Evolutionary conservation across 2,888 invertebrate genomes (phyloP).

Genomic region (Nycteola revayana): DNA sequence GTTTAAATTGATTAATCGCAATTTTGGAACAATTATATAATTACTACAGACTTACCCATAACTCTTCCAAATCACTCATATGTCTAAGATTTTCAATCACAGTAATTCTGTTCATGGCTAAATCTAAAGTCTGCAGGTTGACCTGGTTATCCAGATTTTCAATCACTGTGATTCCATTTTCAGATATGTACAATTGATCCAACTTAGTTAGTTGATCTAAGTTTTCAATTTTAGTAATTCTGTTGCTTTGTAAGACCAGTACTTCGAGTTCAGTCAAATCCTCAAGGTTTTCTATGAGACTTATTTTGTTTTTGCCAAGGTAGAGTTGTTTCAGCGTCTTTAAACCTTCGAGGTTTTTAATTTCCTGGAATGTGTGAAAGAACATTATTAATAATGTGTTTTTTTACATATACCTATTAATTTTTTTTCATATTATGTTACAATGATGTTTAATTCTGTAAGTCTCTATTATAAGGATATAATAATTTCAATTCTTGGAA

Average conservation of each 20-base stretch:
- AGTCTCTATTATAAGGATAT: no score
- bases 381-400: no score
- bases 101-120: conserved; percentile 93
- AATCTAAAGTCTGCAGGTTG: conserved; percentile 91
- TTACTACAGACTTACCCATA: conserved; percentile 88
- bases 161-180: conserved; percentile 92
- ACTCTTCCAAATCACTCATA: conserved; percentile 91
- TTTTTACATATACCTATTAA: no score
- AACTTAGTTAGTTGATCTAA: conserved; percentile 87
- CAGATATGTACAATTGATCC: conserved; percentile 95
- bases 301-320: conserved; percentile 97
- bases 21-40: no score
- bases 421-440: no score
- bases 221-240: conserved; percentile 93
- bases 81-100: conserved; percentile 89
- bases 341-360: conserved; percentile 92
- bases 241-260: conserved; percentile 95
- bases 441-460: no score
- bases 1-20: no score
- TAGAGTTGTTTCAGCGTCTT: conserved; percentile 89
- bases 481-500: no score
- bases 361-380: no score
- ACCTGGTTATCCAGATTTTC: conserved; percentile 88
- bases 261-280: conserved; percentile 87
- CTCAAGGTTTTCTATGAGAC: conserved; percentile 91